These are phyloP conservation scores for Meloidogyne floridensis DNA, from an alignment of 1,140 invertebrate genomes.

Conservation along the genomic window DNA sequence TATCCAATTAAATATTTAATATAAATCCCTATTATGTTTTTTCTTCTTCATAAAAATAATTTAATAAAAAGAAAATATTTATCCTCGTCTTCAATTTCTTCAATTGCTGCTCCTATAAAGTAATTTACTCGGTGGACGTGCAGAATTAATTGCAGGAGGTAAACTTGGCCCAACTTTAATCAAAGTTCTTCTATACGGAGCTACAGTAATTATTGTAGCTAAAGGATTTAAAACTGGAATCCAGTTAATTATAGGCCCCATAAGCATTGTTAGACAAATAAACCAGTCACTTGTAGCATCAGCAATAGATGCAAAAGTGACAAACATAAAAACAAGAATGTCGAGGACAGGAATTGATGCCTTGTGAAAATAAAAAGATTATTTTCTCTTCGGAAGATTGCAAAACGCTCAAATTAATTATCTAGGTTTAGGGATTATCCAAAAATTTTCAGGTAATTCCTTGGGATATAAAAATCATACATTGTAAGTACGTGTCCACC, in stretches of 20 bases:
- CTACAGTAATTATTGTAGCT: background rate
- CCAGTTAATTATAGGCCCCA: background rate
- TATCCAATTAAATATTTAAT: background rate
- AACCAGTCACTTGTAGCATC: background rate
- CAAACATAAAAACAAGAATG: background rate
- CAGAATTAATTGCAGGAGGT: background rate
- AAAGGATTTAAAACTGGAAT: background rate
- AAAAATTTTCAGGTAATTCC: too few species aligned
- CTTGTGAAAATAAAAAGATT: background rate
- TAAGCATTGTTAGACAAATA: constrained; percentile 3
- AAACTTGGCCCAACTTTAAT: constrained; percentile 28
- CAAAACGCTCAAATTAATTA: too few species aligned
- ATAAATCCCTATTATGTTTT: too few species aligned
- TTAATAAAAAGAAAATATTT: too few species aligned
- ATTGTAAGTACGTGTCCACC: too few species aligned
- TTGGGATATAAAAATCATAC: too few species aligned
- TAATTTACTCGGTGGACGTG: background rate
- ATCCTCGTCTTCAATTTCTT: background rate
- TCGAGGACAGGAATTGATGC: background rate
- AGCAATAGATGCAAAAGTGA: background rate
- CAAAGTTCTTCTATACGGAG: constrained; percentile 70
- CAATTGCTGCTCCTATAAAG: background rate
- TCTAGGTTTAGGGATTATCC: too few species aligned
- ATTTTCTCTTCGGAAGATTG: too few species aligned
- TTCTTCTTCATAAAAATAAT: background rate